phyloP scores from a whole-genome alignment of 2,888 invertebrate genomes.

The Hirtodrosophila cameraria region DNA sequence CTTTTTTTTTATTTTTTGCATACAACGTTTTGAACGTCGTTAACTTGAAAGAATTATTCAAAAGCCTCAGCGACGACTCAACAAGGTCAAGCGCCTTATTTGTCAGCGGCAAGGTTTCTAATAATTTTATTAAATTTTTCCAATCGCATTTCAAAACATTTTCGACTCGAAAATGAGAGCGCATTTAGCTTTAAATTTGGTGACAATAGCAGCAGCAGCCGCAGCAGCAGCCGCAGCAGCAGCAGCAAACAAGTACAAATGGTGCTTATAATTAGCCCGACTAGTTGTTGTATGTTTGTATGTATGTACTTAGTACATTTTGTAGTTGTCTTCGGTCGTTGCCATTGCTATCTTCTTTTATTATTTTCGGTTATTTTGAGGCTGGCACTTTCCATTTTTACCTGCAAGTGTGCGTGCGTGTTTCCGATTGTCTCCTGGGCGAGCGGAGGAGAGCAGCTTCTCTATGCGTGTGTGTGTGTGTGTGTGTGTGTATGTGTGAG shows the following conservation, averaged over 20 bases:
- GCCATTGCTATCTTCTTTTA: slow-evolving; percentile 70
- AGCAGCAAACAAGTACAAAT: slow-evolving; percentile 23
- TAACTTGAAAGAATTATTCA: slow-evolving; percentile 73
- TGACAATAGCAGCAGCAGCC: slow-evolving; percentile 39
- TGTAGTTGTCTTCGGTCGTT: slow-evolving; percentile 69
- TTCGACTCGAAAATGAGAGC: slow-evolving; percentile 59
- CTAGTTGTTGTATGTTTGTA: slow-evolving; percentile 28
- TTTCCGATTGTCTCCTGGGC: slow-evolving; percentile 23
- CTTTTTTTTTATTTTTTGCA: slow-evolving; percentile 60
- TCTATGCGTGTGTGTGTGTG: slow-evolving; percentile 10
- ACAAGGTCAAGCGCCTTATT: slow-evolving; percentile 77
- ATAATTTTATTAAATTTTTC: slow-evolving; percentile 60
- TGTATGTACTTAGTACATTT: slow-evolving; percentile 24
- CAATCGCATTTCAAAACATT: slow-evolving; percentile 36
- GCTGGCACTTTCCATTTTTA: slow-evolving; percentile 71
- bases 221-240: slow-evolving; percentile 9
- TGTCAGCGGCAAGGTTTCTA: slow-evolving; percentile 59
- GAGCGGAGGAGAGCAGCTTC: too few species aligned
- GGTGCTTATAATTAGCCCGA: slow-evolving; percentile 73
- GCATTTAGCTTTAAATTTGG: slow-evolving; percentile 60
- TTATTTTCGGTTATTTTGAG: slow-evolving; percentile 65
- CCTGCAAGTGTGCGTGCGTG: slow-evolving; percentile 54
- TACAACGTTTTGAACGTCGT: slow-evolving; percentile 58
- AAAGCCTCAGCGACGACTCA: slow-evolving; percentile 55
- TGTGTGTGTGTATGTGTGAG: slow-evolving; percentile 36